A percentile compares a stretch with the other conserved stretches of the same genome.
phyloP scores from a whole-genome alignment of 2,888 invertebrate genomes.

The Tipula unca region DNA sequence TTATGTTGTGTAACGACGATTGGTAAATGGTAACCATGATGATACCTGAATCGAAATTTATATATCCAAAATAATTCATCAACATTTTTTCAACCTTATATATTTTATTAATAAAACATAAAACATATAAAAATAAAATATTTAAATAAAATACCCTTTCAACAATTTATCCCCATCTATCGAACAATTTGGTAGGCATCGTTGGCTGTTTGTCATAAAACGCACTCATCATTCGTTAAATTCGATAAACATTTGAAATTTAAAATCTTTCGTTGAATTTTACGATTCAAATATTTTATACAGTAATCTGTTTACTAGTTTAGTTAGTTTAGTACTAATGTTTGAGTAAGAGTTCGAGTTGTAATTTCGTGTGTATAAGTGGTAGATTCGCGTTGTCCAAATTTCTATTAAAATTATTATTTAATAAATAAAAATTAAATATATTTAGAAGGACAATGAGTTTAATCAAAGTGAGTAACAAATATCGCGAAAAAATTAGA shows the following conservation, averaged over 20 bases:
- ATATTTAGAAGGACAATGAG: not conserved
- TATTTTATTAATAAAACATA: too few species aligned
- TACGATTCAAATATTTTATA: not conserved
- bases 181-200: not conserved
- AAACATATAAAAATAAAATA: too few species aligned
- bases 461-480: not conserved
- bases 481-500: not conserved
- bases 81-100: too few species aligned
- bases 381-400: too few species aligned
- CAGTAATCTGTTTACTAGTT: not conserved
- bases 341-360: too few species aligned
- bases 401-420: too few species aligned
- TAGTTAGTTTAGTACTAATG: not conserved
- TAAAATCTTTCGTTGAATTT: not conserved
- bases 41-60: too few species aligned
- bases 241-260: not conserved
- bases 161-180: too few species aligned
- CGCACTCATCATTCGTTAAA: not conserved
- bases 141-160: too few species aligned
- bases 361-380: too few species aligned
- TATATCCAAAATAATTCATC: too few species aligned
- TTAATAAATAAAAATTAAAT: not conserved
- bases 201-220: too few species aligned
- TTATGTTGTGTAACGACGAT: constrained; percentile 14
- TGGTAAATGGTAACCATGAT: not conserved